Conservation (phyloP, 2,888 invertebrate genomes). For the Chloromyia formosa region DNA sequence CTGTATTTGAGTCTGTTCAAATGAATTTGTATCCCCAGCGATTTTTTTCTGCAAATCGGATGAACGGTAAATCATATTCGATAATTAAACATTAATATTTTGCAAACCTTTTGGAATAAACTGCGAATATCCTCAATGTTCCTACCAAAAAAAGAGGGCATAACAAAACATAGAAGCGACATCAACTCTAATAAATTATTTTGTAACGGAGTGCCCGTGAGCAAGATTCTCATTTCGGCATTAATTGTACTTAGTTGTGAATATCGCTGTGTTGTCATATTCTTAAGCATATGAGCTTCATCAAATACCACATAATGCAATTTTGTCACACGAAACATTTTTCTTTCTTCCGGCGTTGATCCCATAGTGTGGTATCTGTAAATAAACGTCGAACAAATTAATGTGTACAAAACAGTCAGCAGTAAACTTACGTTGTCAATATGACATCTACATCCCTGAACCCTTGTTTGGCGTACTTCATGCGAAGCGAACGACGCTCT, state of each 20-base stretch:
- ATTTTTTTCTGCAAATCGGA: conserved; percentile 63
- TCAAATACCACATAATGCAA: conserved; percentile 95
- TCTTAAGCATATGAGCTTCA: conserved; percentile 98
- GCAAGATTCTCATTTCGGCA: conserved; percentile 84
- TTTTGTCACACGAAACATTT: conserved; percentile 87
- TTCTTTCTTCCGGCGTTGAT: conserved; percentile 89
- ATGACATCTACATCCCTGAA: conserved; percentile 82
- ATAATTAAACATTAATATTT: background rate
- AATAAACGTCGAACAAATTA: too few relatives aligned
- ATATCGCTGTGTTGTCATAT: conserved; percentile 93
- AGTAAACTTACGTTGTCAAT: conserved; percentile 80
- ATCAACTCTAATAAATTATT: conserved; percentile 95
- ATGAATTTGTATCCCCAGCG: conserved; percentile 75
- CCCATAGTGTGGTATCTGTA: conserved; percentile 63
- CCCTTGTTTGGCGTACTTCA: conserved; percentile 77
- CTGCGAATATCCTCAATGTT: conserved; percentile 88
- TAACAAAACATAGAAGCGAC: conserved; percentile 93
- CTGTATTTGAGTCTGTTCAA: conserved; percentile 88
- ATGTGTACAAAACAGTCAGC: background rate
- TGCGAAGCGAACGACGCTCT: conserved; percentile 80
- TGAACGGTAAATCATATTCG: conserved; percentile 36
- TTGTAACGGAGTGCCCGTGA: conserved; percentile 96
- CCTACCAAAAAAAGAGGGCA: conserved; percentile 93
- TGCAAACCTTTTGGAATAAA: conserved; percentile 79
- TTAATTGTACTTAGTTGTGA: conserved; percentile 87